phyloP scores from a whole-genome alignment of 2,113 vertebrate species.

The Phyllostomus hastatus region DNA sequence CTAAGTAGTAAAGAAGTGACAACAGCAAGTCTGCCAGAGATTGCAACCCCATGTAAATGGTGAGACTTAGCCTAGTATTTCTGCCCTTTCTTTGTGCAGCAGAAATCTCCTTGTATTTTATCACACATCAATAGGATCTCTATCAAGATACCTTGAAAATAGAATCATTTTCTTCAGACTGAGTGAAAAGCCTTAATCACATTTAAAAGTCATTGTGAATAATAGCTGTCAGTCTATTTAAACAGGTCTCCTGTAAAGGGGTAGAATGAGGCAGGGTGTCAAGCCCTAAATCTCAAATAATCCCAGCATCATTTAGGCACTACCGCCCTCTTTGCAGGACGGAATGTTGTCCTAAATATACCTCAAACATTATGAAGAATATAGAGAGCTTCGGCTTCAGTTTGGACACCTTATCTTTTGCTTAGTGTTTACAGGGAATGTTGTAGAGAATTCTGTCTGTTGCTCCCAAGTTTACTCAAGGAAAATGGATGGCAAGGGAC shows the following conservation, averaged over 20 bases:
- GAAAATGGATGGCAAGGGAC: background rate
- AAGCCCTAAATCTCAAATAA: background rate
- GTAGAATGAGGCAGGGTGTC: background rate
- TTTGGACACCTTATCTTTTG: background rate
- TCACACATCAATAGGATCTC: background rate
- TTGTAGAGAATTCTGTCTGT: background rate
- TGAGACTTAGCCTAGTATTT: background rate
- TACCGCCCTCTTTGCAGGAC: background rate
- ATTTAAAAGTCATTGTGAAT: slow-evolving; percentile 9
- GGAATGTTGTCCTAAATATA: slow-evolving; percentile 19
- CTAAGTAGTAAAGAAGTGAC: background rate
- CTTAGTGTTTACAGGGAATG: background rate
- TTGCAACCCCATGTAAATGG: background rate
- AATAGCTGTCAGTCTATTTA: slow-evolving; percentile 2
- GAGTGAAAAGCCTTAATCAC: slow-evolving; percentile 32
- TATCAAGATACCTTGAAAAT: background rate
- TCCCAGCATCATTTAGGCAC: background rate
- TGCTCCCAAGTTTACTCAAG: background rate
- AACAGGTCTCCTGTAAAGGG: background rate
- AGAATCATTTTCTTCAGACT: slow-evolving; percentile 1
- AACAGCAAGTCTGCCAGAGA: background rate
- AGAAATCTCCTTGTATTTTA: background rate
- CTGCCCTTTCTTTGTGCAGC: background rate
- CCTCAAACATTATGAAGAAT: background rate
- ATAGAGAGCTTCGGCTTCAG: background rate